These are phyloP conservation scores for Epicampocera succincta DNA, from an alignment of 2,888 invertebrate genomes.

Conservation along the genomic window DNA sequence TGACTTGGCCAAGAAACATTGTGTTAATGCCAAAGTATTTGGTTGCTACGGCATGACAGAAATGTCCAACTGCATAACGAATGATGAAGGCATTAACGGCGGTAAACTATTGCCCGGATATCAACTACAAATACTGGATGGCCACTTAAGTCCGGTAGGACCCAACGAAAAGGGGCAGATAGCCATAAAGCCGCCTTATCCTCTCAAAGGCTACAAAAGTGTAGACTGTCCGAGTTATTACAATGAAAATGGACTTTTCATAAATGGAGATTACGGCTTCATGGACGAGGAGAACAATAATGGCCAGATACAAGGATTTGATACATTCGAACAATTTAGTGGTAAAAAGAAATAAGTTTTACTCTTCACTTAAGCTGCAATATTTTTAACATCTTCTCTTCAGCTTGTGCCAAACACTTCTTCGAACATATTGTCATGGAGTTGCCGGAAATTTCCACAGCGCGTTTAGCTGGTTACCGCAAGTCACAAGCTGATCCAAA, in stretches of 20 bases:
- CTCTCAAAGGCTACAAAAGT: slow-evolving; percentile 60
- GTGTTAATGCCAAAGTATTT: slow-evolving; percentile 55
- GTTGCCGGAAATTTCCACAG: slow-evolving; percentile 56
- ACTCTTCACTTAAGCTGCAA: background rate
- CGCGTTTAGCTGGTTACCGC: slow-evolving; percentile 63
- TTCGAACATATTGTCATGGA: slow-evolving; percentile 64
- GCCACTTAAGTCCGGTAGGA: slow-evolving; percentile 60
- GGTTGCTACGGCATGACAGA: slow-evolving; percentile 71
- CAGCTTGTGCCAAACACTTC: slow-evolving; percentile 67
- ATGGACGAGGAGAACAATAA: slow-evolving; percentile 63
- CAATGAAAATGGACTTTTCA: slow-evolving; percentile 58
- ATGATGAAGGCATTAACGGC: slow-evolving; percentile 67
- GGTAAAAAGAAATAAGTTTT: slow-evolving; percentile 39
- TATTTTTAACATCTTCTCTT: background rate
- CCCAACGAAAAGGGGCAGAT: slow-evolving; percentile 68
- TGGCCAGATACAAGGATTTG: slow-evolving; percentile 68
- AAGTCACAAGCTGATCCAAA: slow-evolving; percentile 20
- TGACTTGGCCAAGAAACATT: slow-evolving; percentile 51
- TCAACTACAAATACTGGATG: slow-evolving; percentile 69
- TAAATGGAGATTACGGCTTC: slow-evolving; percentile 70
- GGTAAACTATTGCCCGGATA: slow-evolving; percentile 60
- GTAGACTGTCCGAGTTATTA: slow-evolving; percentile 27
- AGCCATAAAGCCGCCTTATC: slow-evolving; percentile 65
- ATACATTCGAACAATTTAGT: slow-evolving; percentile 57
- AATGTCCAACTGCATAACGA: slow-evolving; percentile 60